Percentiles rank a stretch among this genome's conserved stretches.
Conservation (phyloP, 1,140 invertebrate species). For the Scaptomyza pallida region DNA sequence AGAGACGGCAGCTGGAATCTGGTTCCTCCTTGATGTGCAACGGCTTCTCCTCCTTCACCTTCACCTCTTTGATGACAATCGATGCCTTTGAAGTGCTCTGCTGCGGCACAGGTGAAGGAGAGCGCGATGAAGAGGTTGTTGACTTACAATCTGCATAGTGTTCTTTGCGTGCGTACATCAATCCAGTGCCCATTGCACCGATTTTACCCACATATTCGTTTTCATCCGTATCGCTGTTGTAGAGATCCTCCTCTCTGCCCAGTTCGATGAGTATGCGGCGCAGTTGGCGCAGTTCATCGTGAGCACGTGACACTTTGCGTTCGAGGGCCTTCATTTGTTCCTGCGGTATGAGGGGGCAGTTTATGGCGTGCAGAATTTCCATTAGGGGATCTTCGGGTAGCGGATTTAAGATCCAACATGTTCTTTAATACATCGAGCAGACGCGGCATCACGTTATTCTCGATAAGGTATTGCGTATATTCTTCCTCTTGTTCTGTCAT, state of each 20-base stretch:
- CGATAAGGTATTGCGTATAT: slow-evolving; percentile 40
- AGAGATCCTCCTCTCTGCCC: slow-evolving; percentile 45
- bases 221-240: slow-evolving; percentile 59
- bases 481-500: slow-evolving; percentile 54
- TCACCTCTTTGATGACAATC: not conserved
- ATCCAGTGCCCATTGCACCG: slow-evolving; percentile 2
- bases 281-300: slow-evolving; percentile 63
- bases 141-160: not conserved
- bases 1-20: too few relatives aligned
- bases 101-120: not conserved
- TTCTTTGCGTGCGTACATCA: not conserved
- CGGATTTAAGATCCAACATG: slow-evolving; percentile 38
- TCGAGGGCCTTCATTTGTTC: slow-evolving; percentile 67
- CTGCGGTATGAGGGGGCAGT: slow-evolving; percentile 63
- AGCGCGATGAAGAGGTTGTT: not conserved
- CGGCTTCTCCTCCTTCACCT: slow-evolving; percentile 16
- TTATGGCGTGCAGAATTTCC: slow-evolving; percentile 45
- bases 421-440: slow-evolving; percentile 53
- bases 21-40: too few relatives aligned
- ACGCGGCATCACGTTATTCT: slow-evolving; percentile 45
- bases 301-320: slow-evolving; percentile 56
- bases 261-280: slow-evolving; percentile 53
- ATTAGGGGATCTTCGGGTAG: slow-evolving; percentile 55
- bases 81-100: slow-evolving; percentile 11
- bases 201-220: slow-evolving; percentile 55